Percentiles rank a stretch among this genome's conserved stretches.
Evolutionary conservation across 2,113 vertebrate species (phyloP).

Genomic region (Salminus brasiliensis): DNA sequence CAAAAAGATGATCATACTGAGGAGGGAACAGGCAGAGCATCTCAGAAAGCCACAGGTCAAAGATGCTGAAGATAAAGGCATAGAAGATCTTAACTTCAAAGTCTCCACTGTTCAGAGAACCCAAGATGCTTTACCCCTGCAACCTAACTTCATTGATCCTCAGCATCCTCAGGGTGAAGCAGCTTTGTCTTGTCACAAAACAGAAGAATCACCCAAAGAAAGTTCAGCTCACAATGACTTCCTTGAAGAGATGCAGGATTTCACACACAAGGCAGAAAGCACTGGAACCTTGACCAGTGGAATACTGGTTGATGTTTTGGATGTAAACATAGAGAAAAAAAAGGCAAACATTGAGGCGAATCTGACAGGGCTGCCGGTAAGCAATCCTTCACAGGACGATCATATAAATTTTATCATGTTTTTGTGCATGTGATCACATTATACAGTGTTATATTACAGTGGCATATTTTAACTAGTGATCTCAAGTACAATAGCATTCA

Average conservation of each 20-base stretch:
- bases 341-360: slow-evolving; percentile 3
- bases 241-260: slow-evolving; percentile 13
- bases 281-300: slow-evolving; percentile 29
- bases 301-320: slow-evolving; percentile 31
- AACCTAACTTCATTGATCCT: neutral
- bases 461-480: too few relatives aligned
- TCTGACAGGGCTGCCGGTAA: slow-evolving; percentile 34
- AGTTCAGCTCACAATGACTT: neutral
- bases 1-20: slow-evolving; percentile 80
- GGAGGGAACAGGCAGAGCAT: slow-evolving; percentile 76
- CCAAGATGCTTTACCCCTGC: neutral
- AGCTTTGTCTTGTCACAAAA: neutral
- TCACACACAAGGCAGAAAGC: slow-evolving; percentile 27
- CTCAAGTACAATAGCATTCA: too few relatives aligned
- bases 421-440: too few relatives aligned
- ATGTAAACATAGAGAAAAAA: slow-evolving; percentile 4
- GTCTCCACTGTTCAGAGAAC: neutral
- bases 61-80: neutral
- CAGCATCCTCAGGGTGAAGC: neutral
- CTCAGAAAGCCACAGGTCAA: neutral
- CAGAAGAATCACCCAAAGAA: neutral
- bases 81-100: neutral
- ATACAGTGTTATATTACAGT: too few relatives aligned
- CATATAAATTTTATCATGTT: neutral
- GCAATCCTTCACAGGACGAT: neutral